Evolutionary conservation across 2,888 invertebrate genomes (phyloP).

Genomic region (Clitarchus hookeri): DNA sequence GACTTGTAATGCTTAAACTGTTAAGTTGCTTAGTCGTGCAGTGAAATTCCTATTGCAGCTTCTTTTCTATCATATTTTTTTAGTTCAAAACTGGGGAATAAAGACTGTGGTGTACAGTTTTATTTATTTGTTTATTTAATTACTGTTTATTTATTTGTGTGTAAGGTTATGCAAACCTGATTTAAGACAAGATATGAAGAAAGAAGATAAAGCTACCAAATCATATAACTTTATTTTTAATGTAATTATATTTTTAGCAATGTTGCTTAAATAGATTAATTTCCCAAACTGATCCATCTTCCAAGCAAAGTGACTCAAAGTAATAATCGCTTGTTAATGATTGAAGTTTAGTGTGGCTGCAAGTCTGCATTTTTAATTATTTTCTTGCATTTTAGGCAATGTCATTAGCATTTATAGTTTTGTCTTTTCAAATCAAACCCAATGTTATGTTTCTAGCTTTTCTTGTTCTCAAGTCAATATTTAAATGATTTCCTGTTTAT

Average conservation of each 20-base stretch:
- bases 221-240: not conserved
- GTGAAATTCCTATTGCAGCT: not conserved
- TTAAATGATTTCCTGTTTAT: conserved; percentile 42
- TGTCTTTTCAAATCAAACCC: conserved; percentile 39
- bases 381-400: conserved; percentile 39
- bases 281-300: not conserved
- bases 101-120: conserved; percentile 43
- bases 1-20: not conserved
- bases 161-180: not conserved
- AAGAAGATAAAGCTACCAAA: not conserved
- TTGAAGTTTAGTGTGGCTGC: conserved; percentile 39
- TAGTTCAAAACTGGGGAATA: conserved; percentile 45
- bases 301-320: not conserved
- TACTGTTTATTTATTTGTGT: conserved; percentile 5
- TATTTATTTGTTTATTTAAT: conserved; percentile 32
- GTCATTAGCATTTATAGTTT: conserved; percentile 42
- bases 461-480: conserved; percentile 40
- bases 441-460: conserved; percentile 42
- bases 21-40: not conserved
- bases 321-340: conserved; percentile 30
- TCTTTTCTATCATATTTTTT: conserved; percentile 24
- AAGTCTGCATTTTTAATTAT: conserved; percentile 42
- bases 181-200: not conserved
- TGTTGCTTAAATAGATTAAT: not conserved
- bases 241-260: not conserved